Conservation (phyloP, 2,888 invertebrate genomes). For the Oithona nana region DNA sequence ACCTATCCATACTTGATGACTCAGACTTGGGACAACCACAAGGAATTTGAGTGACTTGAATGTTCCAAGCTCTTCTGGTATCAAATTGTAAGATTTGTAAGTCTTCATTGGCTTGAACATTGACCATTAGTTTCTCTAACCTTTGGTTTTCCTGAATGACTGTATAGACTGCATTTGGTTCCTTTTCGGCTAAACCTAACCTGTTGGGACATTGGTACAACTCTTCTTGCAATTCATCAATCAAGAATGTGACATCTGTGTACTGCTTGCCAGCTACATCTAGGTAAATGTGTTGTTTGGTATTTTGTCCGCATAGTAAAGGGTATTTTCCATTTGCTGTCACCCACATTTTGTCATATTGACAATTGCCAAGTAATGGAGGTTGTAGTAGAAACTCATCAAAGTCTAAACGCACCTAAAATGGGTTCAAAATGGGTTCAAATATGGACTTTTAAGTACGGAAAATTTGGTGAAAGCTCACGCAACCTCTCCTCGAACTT, state of each 20-base stretch:
- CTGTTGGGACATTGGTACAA: slow-evolving; percentile 19
- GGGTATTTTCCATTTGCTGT: slow-evolving; percentile 8
- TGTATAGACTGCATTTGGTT: too few relatives aligned
- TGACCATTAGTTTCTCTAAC: too few relatives aligned
- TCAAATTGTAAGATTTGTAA: not conserved
- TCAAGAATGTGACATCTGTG: slow-evolving; percentile 17
- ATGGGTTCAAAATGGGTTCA: too few relatives aligned
- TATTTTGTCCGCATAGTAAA: slow-evolving; percentile 19
- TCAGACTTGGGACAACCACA: slow-evolving; percentile 20
- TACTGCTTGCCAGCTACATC: slow-evolving; percentile 17
- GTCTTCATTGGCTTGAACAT: not conserved
- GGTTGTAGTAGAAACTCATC: slow-evolving; percentile 20
- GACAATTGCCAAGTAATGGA: slow-evolving; percentile 19
- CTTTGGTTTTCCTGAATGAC: too few relatives aligned
- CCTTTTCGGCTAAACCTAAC: not conserved
- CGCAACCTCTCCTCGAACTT: not conserved
- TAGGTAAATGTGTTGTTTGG: slow-evolving; percentile 19
- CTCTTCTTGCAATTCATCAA: slow-evolving; percentile 17
- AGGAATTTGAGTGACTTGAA: slow-evolving; percentile 19
- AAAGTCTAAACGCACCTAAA: slow-evolving; percentile 18
- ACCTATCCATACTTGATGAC: too few relatives aligned
- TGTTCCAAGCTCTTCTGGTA: slow-evolving; percentile 19
- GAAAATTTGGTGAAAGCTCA: not conserved
- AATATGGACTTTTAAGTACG: not conserved
- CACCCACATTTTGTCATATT: slow-evolving; percentile 19